Evolutionary conservation across 2,888 invertebrate genomes (phyloP), one percentile per base, ranked within the genome.

Genomic region (Ectropis crepuscularia): DNA sequence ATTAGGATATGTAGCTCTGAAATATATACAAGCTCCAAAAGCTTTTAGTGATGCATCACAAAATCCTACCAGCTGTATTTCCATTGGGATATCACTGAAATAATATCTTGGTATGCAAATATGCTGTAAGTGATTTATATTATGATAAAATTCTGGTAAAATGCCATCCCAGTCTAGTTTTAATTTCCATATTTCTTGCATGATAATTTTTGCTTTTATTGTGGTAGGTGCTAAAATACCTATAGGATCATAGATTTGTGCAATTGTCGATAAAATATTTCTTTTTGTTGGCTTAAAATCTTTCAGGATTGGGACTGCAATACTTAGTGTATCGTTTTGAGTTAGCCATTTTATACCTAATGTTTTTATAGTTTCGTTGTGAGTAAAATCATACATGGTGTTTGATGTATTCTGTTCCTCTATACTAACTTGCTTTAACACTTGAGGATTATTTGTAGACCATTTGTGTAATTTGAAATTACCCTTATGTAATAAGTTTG

Each of bases 391-490:
- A 28, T 28, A 28, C 16, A 28, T 28, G 16, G 16, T 28, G 16
- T 28, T 28, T 28, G 4, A 28, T 28, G 16, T 28, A 6, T 55
- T 8, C 8, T 55, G 46, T 55, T 55, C 45, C 11, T 5, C 45
- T 45, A 37, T 6, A 7, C 11, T 54, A 5, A 54, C 54, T 45
- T 37, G 43, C 36, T 54, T 46, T 47, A 55, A 38, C 6, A 48
- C 48, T n/a, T 41, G n/a, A 9, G 39, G 28, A 41, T 57, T 47
- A 6, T 48, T 57, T 28, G 57, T 10, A 6, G 57, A 28, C 57
- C 57, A 57, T 11, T 57, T 57, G 10, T 57, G 57, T 41, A 55
- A n/a, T 55, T 55, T 46, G 47, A 55, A 47, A 47, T 9, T 28
- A 28, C 47, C 47, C 28, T 28, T 47, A 28, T 47, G 16, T 9